phyloP scores from a whole-genome alignment of 1,140 invertebrate genomes.

The Cardiocondyla obscurior region DNA sequence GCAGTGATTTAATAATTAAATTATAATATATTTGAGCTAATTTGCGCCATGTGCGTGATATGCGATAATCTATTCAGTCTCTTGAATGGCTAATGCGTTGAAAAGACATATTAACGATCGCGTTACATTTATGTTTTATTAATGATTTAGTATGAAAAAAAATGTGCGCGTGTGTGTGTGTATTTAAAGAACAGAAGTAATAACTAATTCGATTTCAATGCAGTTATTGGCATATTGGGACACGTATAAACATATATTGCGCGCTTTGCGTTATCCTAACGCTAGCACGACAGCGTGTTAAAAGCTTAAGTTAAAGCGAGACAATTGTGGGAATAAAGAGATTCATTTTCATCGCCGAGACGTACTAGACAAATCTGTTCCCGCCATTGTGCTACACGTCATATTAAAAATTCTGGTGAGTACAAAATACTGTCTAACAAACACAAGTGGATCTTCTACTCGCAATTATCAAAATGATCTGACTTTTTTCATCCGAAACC shows the following conservation, averaged over 20 bases:
- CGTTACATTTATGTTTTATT: neutral
- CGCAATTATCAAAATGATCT: neutral
- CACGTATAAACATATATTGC: neutral
- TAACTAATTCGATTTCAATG: neutral
- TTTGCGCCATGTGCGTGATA: neutral
- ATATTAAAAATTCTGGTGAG: slow-evolving; percentile 15
- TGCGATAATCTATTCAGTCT: neutral
- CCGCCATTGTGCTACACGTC: neutral
- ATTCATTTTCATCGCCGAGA: slow-evolving; percentile 4
- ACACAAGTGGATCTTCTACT: neutral
- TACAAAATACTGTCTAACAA: neutral
- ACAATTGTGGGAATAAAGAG: slow-evolving; percentile 31
- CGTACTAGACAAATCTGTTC: slow-evolving; percentile 12
- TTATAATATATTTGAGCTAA: neutral
- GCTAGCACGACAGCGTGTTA: neutral
- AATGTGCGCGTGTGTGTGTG: too few relatives aligned
- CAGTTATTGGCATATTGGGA: neutral
- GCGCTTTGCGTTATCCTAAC: slow-evolving; percentile 2
- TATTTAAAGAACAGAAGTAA: neutral
- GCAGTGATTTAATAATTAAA: slow-evolving; percentile 11
- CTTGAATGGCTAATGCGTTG: neutral
- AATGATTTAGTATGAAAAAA: neutral
- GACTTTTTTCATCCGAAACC: neutral
- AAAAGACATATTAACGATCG: neutral
- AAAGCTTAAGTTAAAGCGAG: neutral